Base-by-base conservation (phyloP, 2,113 vertebrate genomes). In the Phylloscopus trochilus region DNA sequence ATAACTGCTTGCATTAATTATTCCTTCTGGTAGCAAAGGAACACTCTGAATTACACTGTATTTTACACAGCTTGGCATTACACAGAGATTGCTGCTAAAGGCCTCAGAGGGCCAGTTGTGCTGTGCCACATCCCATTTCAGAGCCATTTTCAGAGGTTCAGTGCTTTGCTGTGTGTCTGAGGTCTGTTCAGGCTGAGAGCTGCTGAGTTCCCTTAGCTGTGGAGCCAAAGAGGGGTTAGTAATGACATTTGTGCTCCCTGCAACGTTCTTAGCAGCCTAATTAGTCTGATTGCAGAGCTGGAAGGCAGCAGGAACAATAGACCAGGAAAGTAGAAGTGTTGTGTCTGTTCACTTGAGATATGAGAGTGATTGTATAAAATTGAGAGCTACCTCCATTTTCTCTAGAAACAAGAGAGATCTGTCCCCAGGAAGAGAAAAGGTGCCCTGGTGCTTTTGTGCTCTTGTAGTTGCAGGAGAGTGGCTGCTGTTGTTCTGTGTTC, bases 1-100 rank as follows among this genome's bases (percentile, higher is more conserved):
- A 73, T 86, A 93, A 68, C 22, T 49, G 17, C 72, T 90, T 70
- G 26, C 78, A 60, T 86, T 92, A 89, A 94, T 94, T 90, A 83
- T 78, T 80, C 68, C 37, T 95, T 43, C 44, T 78, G 4, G 79
- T 92, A 55, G 67, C 79, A 75, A 3, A 83, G 83, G 76, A 86
- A 28, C 26, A 15, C 49, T 83, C 44, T 53, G 49, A 41, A 83
- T 90, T 73, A 52, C 27, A 5, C n/a, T 49, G 28, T 17, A 37
- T 91, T 93, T 97, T 68, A 35, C 4, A 4, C 28, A 51, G 9
- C 46, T 77, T 85, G 76, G 52, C 73, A 15, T 64, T 44, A 46
- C 6, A 18, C 19, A 37, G 60, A 63, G 91, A 59, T 69, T 31
- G 51, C 75, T 80, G 0, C 59, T 62, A 15, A 83, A 85, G 86